Conservation (phyloP, 2,113 vertebrate species). For the Calyptomena viridis region DNA sequence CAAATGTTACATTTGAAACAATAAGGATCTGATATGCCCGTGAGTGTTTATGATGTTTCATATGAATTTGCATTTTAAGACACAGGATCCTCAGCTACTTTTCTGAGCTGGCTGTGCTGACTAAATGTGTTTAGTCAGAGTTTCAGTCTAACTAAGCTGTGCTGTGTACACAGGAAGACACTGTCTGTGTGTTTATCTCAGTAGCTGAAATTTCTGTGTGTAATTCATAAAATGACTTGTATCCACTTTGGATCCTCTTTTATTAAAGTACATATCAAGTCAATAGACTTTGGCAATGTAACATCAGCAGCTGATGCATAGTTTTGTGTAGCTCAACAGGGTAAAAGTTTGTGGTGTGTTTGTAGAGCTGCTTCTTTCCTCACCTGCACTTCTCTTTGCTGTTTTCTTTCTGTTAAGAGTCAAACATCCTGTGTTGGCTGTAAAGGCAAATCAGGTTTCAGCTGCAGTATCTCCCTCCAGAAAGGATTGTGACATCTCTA, state of each 20-base stretch:
- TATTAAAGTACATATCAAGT: neutral
- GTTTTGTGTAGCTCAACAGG: neutral
- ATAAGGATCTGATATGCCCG: neutral
- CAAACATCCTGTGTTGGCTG: neutral
- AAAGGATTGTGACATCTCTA: neutral
- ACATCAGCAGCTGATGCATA: neutral
- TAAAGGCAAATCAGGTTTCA: neutral
- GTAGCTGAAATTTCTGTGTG: neutral
- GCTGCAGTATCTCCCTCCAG: neutral
- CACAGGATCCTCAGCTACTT: neutral
- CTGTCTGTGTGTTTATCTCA: conserved; percentile 17
- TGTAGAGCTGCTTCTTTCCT: neutral
- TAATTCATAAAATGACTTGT: neutral
- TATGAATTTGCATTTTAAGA: neutral
- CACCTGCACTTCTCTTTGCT: neutral
- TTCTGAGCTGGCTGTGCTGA: conserved; percentile 8
- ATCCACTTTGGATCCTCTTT: neutral
- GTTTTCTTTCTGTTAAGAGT: neutral
- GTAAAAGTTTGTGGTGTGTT: neutral
- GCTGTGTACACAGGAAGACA: conserved; percentile 10
- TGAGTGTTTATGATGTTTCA: neutral
- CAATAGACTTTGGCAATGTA: neutral
- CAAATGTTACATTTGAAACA: neutral
- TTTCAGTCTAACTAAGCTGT: conserved; percentile 47
- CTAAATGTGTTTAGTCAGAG: conserved; percentile 61